Conservation (phyloP, 2,797 vertebrate genomes). For the Centropyge bicolor region DNA sequence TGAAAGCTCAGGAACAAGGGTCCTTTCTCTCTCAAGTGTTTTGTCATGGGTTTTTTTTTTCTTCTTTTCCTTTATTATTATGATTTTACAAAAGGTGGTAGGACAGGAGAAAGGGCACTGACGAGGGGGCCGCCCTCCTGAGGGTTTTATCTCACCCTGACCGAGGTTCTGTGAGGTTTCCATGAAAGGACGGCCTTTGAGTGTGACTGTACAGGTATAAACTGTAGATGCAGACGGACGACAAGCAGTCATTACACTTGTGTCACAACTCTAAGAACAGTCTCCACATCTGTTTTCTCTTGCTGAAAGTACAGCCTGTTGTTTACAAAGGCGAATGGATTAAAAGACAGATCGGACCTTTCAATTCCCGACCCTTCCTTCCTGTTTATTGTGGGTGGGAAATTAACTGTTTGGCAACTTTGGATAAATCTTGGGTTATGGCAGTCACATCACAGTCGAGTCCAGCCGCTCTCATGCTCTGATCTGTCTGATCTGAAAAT, state of each 20-base stretch:
- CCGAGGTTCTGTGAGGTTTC: neutral
- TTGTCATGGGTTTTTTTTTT: constrained; percentile 30
- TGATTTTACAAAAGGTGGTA: constrained; percentile 17
- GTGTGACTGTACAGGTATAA: too few species aligned
- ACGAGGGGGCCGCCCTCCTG: neutral
- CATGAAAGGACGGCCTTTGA: neutral
- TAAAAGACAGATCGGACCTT: constrained; percentile 6
- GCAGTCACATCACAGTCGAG: neutral
- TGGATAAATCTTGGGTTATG: neutral
- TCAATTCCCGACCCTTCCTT: neutral
- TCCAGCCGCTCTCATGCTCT: neutral
- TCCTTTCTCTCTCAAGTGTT: constrained; percentile 23
- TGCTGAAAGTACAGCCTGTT: neutral
- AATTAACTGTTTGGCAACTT: neutral
- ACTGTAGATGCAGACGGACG: neutral
- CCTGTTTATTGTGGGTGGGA: neutral
- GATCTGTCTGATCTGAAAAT: constrained; percentile 1
- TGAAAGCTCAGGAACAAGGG: constrained; percentile 52
- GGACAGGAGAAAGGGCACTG: constrained; percentile 8
- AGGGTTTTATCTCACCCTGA: constrained; percentile 16
- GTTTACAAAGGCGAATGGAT: constrained; percentile 8
- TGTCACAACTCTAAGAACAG: neutral
- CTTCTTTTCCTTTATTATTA: constrained; percentile 32
- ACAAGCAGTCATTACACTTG: neutral
- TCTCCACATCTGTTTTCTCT: constrained; percentile 12